Conservation (phyloP, 2,888 invertebrate species). For the Chalcosyrphus nemorum region DNA sequence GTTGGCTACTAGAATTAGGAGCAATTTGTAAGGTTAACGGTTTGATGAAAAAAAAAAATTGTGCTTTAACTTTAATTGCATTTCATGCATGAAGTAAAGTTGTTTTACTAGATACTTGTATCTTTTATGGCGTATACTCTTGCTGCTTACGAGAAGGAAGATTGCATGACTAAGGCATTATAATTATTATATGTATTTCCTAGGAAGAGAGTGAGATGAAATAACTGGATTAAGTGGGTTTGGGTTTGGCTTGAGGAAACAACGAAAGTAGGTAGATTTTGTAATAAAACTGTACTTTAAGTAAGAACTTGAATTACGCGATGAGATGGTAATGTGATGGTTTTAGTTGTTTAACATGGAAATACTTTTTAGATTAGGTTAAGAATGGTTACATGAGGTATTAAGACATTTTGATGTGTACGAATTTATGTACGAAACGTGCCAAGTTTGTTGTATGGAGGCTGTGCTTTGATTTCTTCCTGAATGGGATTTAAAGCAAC, state of each 20-base stretch:
- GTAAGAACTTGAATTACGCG: slow-evolving; percentile 14
- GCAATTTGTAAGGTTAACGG: slow-evolving; percentile 40
- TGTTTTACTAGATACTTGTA: slow-evolving; percentile 28
- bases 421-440: not conserved
- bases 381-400: not conserved
- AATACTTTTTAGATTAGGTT: slow-evolving; percentile 38
- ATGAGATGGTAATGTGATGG: slow-evolving; percentile 39
- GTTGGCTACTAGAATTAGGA: slow-evolving; percentile 13
- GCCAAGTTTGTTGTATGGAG: not conserved
- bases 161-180: slow-evolving; percentile 59
- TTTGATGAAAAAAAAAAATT: not conserved
- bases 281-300: slow-evolving; percentile 67
- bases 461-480: too few species aligned
- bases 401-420: not conserved
- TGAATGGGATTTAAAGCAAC: too few species aligned
- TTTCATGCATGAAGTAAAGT: slow-evolving; percentile 55
- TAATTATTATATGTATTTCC: too few species aligned
- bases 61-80: slow-evolving; percentile 49
- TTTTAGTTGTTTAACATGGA: slow-evolving; percentile 53
- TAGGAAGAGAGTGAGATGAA: slow-evolving; percentile 69
- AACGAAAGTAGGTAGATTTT: slow-evolving; percentile 68
- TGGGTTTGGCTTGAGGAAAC: slow-evolving; percentile 58
- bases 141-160: not conserved
- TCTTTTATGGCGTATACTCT: not conserved
- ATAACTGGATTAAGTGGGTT: slow-evolving; percentile 70